These are phyloP conservation scores for Pholis gunnellus DNA, from an alignment of 2,113 vertebrate species.

Conservation along the genomic window DNA sequence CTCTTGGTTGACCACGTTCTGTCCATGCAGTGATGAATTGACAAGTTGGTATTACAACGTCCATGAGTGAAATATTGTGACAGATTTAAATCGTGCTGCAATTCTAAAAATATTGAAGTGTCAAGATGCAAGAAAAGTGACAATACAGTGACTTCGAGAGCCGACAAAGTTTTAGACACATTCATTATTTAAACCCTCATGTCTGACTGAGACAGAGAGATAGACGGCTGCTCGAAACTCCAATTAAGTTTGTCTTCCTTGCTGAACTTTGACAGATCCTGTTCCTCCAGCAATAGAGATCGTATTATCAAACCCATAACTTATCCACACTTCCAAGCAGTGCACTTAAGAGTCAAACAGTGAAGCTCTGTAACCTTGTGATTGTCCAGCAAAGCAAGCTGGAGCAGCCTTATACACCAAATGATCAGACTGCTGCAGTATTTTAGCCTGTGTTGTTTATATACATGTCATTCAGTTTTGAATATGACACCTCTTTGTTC, in stretches of 20 bases:
- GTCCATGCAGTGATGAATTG: slow-evolving; percentile 24
- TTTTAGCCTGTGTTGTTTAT: slow-evolving; percentile 11
- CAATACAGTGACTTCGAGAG: slow-evolving; percentile 33
- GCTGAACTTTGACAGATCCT: slow-evolving; percentile 40
- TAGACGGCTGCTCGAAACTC: slow-evolving; percentile 27
- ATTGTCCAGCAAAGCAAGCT: slow-evolving; percentile 15
- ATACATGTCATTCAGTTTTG: not conserved
- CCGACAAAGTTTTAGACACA: slow-evolving; percentile 21
- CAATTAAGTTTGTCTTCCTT: slow-evolving; percentile 17
- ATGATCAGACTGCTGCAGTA: slow-evolving; percentile 1
- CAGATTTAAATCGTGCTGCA: slow-evolving; percentile 19
- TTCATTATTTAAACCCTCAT: slow-evolving; percentile 17
- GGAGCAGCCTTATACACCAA: not conserved
- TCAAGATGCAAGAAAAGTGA: slow-evolving; percentile 36
- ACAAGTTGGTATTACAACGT: slow-evolving; percentile 37
- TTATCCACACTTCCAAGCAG: slow-evolving; percentile 19
- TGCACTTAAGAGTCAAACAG: slow-evolving; percentile 30
- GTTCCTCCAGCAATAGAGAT: slow-evolving; percentile 24
- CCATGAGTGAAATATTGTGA: slow-evolving; percentile 25
- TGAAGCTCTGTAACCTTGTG: slow-evolving; percentile 12
- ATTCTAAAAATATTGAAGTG: slow-evolving; percentile 11
- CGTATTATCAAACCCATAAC: slow-evolving; percentile 43
- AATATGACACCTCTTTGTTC: slow-evolving; percentile 4
- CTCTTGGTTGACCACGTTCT: slow-evolving; percentile 47
- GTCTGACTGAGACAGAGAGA: slow-evolving; percentile 15